Evolutionary conservation across 2,113 vertebrate species (phyloP), one percentile per base, ranked within the genome.

Genomic region (Rhagologus leucostigma): DNA sequence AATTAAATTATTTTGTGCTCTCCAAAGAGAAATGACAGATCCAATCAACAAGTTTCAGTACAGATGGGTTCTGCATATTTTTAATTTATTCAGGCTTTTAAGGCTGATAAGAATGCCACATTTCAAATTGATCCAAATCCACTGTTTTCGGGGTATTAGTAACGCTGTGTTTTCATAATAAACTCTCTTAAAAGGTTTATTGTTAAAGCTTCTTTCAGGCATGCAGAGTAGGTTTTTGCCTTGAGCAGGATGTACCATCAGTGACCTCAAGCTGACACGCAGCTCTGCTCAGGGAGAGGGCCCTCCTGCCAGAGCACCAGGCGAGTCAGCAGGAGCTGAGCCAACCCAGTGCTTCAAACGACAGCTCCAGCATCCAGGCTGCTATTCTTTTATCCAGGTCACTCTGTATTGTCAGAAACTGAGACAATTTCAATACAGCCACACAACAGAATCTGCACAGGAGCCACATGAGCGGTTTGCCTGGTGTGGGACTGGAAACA

Each of bases 131-230:
- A 90, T 94, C 76, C 83, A 92, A 94, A 96, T 60, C 76, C 83
- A 86, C 83, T 93, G 52, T 90, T 97, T 96, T 80, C 1, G 5
- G 73, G 32, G 65, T 82, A 95, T 95, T 95, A 91, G 89, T 62
- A 89, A 93, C 0, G 10, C 81, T 76, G 62, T 90, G 76, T 94
- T 92, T 87, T 89, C 65, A 94, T 91, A 91, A 96, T 79, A 95
- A 95, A 95, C 49, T 74, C 83, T 75, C 84, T 68, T 91, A 92
- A 91, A 95, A 92, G 86, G 57, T 89, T 95, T 92, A 93, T 81
- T 94, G 84, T 81, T 65, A 92, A 95, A 94, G 95, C 80, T 84
- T 84, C 93, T 95, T 87, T 87, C 87, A 87, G 85, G 90, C 90
- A 84, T n/a, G 71, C 83, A 86, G 75, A 82, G 82, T 41, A 77